Evolutionary conservation across 2,888 invertebrate genomes (phyloP).

Genomic region (Diarsia dahlii): DNA sequence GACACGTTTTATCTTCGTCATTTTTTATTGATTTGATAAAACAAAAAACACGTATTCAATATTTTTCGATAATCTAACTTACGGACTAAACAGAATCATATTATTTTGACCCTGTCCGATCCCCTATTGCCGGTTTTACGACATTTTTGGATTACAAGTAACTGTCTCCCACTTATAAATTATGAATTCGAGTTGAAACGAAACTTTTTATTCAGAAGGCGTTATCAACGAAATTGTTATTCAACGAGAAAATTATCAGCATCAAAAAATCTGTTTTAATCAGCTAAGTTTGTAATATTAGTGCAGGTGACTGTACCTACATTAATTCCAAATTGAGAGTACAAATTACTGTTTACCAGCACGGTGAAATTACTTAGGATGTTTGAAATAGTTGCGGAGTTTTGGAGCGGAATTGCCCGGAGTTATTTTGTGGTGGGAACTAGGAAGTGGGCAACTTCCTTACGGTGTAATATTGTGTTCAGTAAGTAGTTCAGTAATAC

Average conservation of each 20-base stretch:
- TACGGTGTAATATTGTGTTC: not conserved
- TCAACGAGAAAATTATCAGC: not conserved
- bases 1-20: too few species aligned
- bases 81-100: too few species aligned
- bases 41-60: too few species aligned
- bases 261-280: not conserved
- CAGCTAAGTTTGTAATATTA: not conserved
- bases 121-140: not conserved
- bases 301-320: not conserved
- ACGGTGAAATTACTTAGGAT: slow-evolving; percentile 24
- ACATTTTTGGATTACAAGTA: not conserved
- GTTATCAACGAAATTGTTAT: not conserved
- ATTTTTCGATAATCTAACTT: too few species aligned
- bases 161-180: not conserved
- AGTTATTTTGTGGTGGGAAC: not conserved
- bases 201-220: not conserved
- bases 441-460: not conserved
- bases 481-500: not conserved
- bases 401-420: not conserved
- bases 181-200: not conserved
- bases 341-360: slow-evolving; percentile 42
- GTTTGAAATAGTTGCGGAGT: slow-evolving; percentile 32
- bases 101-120: too few species aligned
- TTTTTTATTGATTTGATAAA: too few species aligned
- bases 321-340: slow-evolving; percentile 49